phyloP scores from a whole-genome alignment of 1,140 invertebrate species.

The Protaetia brevitarsis region DNA sequence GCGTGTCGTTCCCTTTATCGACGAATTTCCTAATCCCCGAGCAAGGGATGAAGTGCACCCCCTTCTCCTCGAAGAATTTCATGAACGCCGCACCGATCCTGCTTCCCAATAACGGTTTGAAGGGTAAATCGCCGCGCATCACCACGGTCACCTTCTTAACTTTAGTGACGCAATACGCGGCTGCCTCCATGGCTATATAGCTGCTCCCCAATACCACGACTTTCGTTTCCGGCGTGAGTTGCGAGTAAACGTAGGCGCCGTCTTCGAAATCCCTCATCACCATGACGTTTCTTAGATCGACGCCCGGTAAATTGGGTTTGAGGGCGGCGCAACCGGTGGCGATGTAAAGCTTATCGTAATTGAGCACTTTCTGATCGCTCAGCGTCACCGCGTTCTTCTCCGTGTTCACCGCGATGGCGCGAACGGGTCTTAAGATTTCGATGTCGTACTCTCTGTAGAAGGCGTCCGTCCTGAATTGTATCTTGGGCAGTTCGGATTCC shows the following conservation, averaged over 20 bases:
- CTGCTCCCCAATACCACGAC: constrained; percentile 78
- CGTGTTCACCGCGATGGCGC: constrained; percentile 63
- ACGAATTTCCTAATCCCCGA: constrained; percentile 59
- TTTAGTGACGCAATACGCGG: constrained; percentile 71
- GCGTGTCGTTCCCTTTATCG: constrained; percentile 55
- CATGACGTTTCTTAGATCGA: constrained; percentile 70
- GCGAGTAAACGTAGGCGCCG: constrained; percentile 52
- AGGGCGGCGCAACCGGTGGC: constrained; percentile 77
- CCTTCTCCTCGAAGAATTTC: constrained; percentile 63
- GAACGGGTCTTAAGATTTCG: constrained; percentile 62
- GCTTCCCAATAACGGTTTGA: constrained; percentile 68
- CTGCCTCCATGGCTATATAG: constrained; percentile 82
- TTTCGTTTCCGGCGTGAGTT: constrained; percentile 55
- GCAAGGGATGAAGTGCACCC: constrained; percentile 70
- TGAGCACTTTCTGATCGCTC: constrained; percentile 61
- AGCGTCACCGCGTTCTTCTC: constrained; percentile 61
- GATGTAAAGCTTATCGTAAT: constrained; percentile 74
- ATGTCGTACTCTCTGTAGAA: constrained; percentile 77
- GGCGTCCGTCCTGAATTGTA: constrained; percentile 62
- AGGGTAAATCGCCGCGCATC: constrained; percentile 68
- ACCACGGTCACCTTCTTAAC: constrained; percentile 78
- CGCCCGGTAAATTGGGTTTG: constrained; percentile 62
- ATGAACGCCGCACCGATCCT: constrained; percentile 67
- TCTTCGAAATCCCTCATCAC: constrained; percentile 73
- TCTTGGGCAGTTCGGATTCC: constrained; percentile 55